Base-by-base conservation (phyloP, 53 echinoderm and acorn worm genomes). In the Antedon mediterranea region DNA sequence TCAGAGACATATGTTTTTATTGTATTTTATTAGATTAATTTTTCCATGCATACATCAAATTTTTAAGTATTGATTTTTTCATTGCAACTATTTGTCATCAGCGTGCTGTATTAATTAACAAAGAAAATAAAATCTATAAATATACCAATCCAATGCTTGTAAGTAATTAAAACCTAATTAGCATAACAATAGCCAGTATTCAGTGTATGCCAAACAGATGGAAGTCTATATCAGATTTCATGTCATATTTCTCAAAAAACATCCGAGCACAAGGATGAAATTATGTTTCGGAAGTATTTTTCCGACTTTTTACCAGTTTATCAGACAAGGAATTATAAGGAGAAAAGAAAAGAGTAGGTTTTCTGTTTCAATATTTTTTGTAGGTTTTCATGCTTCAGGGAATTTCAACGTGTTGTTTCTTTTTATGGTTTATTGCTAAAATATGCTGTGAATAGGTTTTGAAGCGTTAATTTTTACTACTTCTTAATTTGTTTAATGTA, bases 261-360 rank as follows among this genome's bases (percentile, higher is more conserved):
- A n/a, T 57, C 7, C 2, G 57, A 57, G 15, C 23, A 23, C 20
- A 57, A 23, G 81, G 0, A 43, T 23, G 28, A 71, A 79, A 29
- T 78, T 71, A 88, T 88, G 88, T 88, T 88, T 78, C 81, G 85
- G 76, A 85, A 78, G 72, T 88, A 81, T 81, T 88, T 88, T 79
- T 73, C 84, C 71, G 88, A 88, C 29, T 84, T 88, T 75, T 37
- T 81, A 72, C 88, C 88, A 0, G 84, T 85, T 32, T 76, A 80
- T 71, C 81, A 81, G 79, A 84, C 81, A 31, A 28, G 41, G 72
- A 84, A 27, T 33, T 72, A n/a, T 43, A 76, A 31, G n/a, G 41
- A 81, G 31, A 72, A 81, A 41, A 31, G 29, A 33, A 76, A 76
- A 43, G 34, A 72, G 81, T 76, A 85, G 85, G 85, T 29, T 18